Conservation (phyloP, 2,113 vertebrate species). For the Alaudala cheleensis region DNA sequence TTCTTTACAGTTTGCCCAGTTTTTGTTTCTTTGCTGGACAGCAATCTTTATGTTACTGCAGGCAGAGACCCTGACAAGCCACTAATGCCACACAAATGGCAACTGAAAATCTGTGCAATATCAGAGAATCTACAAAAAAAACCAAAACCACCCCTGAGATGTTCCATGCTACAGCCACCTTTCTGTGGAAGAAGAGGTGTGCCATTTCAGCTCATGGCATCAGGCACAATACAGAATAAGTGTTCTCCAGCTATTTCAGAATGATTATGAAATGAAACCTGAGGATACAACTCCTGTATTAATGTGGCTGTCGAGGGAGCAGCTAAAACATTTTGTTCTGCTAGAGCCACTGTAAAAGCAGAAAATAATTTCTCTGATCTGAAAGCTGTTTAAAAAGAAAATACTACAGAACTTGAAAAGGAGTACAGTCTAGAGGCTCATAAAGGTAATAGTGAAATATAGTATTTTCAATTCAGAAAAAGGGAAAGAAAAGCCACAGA, state of each 20-base stretch:
- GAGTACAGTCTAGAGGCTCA: not conserved
- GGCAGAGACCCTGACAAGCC: fast-evolving
- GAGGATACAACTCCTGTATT: not conserved
- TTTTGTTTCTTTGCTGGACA: not conserved
- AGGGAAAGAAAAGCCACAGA: not conserved
- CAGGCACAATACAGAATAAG: not conserved
- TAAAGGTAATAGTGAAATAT: not conserved
- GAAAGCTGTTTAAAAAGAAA: not conserved
- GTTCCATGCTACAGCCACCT: not conserved
- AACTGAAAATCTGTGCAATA: not conserved
- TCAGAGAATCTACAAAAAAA: not conserved
- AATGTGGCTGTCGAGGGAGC: not conserved
- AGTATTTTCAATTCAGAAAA: not conserved
- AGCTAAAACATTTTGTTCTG: not conserved
- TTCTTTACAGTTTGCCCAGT: not conserved
- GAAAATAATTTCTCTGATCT: not conserved
- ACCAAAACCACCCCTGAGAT: fast-evolving
- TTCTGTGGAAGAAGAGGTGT: not conserved
- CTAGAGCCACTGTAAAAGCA: not conserved
- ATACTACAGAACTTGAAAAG: not conserved
- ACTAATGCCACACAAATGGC: not conserved
- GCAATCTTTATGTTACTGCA: not conserved
- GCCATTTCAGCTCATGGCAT: not conserved
- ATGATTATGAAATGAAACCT: not conserved
- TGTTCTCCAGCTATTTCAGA: not conserved